Percentiles rank a stretch among this genome's conserved stretches.
Conservation (phyloP, 2,113 vertebrate genomes). For the Tympanuchus pallidicinctus region DNA sequence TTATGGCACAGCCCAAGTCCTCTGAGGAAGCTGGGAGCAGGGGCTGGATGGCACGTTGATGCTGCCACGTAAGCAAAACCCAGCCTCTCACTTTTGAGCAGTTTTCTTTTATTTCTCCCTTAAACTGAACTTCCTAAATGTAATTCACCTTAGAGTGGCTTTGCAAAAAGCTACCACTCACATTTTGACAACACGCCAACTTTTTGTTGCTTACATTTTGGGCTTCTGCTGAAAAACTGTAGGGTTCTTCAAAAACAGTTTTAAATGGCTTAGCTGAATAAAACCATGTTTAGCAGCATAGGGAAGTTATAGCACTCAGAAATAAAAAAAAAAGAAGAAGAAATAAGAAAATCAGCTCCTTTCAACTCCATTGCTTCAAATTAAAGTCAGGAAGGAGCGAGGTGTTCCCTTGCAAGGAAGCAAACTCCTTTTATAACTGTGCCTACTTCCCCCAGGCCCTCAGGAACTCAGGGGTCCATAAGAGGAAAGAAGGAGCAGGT, state of each 20-base stretch:
- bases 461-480: not conserved
- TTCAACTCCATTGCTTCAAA: not conserved
- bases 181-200: fast-evolving
- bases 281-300: not conserved
- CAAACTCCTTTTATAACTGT: fast-evolving
- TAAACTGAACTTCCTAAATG: not conserved
- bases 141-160: not conserved
- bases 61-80: not conserved
- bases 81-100: not conserved
- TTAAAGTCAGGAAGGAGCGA: not conserved
- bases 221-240: not conserved
- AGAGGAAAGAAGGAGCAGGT: not conserved
- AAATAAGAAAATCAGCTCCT: not conserved
- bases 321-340: not conserved
- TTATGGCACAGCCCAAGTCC: not conserved
- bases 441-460: not conserved
- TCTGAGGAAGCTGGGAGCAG: not conserved
- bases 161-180: not conserved
- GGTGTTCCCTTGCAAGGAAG: not conserved
- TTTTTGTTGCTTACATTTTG: not conserved
- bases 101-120: not conserved
- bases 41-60: not conserved
- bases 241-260: not conserved
- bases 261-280: not conserved
- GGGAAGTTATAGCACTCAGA: not conserved